phyloP scores from a whole-genome alignment of 2,113 vertebrate species.

The Eudorcas thomsonii region DNA sequence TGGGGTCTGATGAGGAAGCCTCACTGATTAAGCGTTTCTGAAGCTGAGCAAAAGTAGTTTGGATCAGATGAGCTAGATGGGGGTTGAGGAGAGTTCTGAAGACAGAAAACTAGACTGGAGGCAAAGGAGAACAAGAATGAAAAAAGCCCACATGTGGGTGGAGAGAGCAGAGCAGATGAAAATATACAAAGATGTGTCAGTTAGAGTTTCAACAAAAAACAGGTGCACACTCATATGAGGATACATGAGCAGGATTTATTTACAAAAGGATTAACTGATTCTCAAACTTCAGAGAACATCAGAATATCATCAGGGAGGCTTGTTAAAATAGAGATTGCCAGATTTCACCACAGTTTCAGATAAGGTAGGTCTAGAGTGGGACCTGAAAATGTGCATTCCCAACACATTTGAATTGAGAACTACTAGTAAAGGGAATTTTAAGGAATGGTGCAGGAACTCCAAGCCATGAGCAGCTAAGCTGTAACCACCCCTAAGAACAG shows the following conservation, averaged over 20 bases:
- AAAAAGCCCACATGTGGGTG: neutral
- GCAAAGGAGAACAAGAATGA: neutral
- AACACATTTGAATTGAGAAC: neutral
- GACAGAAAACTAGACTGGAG: neutral
- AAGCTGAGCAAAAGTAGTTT: neutral
- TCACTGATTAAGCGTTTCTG: neutral
- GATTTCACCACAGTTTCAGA: neutral
- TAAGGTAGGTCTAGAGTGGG: neutral
- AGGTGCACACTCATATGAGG: neutral
- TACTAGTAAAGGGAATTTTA: neutral
- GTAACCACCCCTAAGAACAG: neutral
- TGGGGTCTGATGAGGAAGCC: too few species aligned
- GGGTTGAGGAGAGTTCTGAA: neutral
- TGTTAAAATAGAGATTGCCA: neutral
- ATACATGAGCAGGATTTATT: neutral
- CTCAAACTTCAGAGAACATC: neutral
- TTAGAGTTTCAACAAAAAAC: neutral
- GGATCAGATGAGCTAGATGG: neutral
- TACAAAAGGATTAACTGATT: neutral
- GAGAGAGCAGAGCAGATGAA: neutral
- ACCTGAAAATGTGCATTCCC: neutral
- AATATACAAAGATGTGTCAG: neutral
- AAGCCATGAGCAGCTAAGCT: neutral
- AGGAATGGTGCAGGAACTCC: neutral
- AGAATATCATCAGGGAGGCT: neutral